These are phyloP conservation scores for Drosophila yooni DNA, from an alignment of 2,888 invertebrate genomes.

Conservation along the genomic window DNA sequence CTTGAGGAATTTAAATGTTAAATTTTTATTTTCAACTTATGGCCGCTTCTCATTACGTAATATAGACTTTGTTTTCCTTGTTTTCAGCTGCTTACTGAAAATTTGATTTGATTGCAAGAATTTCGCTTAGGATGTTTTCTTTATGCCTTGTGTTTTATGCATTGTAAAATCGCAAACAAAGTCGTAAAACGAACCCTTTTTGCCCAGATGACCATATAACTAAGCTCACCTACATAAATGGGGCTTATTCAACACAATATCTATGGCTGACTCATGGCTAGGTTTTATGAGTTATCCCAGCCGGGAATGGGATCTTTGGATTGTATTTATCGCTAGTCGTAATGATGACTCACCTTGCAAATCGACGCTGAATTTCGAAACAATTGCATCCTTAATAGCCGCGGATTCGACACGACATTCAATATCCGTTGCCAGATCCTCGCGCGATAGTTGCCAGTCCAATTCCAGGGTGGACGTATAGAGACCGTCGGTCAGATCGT, in stretches of 20 bases:
- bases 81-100: neutral
- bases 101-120: neutral
- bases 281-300: constrained; percentile 30
- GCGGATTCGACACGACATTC: constrained; percentile 90
- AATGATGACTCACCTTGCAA: constrained; percentile 87
- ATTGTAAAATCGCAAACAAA: constrained; percentile 55
- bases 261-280: constrained; percentile 38
- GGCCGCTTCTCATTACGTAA: neutral
- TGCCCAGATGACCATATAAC: constrained; percentile 37
- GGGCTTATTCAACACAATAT: constrained; percentile 21
- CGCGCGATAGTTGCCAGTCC: constrained; percentile 88
- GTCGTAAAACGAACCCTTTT: constrained; percentile 59
- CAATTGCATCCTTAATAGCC: constrained; percentile 86
- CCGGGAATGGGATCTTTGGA: constrained; percentile 3
- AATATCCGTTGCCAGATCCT: constrained; percentile 89
- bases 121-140: neutral
- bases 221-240: constrained; percentile 49
- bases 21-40: neutral
- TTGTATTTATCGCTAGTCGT: constrained; percentile 11
- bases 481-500: constrained; percentile 86
- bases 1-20: neutral
- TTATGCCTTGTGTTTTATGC: constrained; percentile 33
- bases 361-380: constrained; percentile 86
- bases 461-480: constrained; percentile 89
- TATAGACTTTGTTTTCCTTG: neutral